Percentiles rank a stretch among this genome's conserved stretches.
Conservation (phyloP, 2,113 vertebrate genomes). For the Apodemus sylvaticus region DNA sequence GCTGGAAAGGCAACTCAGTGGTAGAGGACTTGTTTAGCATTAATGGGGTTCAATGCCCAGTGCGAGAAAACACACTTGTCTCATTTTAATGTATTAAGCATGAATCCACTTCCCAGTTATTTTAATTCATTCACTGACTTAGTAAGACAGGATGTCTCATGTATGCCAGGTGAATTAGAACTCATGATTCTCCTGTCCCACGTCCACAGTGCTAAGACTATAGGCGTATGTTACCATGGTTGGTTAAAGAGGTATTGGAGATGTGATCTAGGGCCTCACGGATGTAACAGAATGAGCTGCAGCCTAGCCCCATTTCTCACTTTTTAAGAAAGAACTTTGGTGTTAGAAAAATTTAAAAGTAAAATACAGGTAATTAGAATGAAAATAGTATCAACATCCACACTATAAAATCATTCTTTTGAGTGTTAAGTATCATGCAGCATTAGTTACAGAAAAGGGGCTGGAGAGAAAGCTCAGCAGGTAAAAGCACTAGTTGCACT, state of each 20-base stretch:
- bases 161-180: neutral
- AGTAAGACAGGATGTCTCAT: neutral
- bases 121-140: neutral
- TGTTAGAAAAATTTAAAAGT: constrained; percentile 35
- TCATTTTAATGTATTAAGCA: constrained; percentile 51
- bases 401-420: constrained; percentile 7
- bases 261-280: neutral
- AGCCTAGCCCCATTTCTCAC: neutral
- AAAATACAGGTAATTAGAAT: constrained; percentile 18
- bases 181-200: neutral
- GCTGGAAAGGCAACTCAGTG: neutral
- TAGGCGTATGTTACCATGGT: neutral
- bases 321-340: neutral
- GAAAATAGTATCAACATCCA: neutral
- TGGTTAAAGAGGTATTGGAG: neutral
- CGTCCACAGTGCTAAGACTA: neutral
- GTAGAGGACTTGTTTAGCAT: neutral
- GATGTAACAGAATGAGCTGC: neutral
- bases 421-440: neutral
- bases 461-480: neutral
- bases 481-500: neutral
- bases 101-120: neutral
- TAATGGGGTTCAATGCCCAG: neutral
- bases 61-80: neutral
- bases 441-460: neutral